A percentile compares a stretch with the other conserved stretches of the same genome.
Evolutionary conservation across 2,113 vertebrate genomes (phyloP).

Genomic region (Misgurnus mizolepis): DNA sequence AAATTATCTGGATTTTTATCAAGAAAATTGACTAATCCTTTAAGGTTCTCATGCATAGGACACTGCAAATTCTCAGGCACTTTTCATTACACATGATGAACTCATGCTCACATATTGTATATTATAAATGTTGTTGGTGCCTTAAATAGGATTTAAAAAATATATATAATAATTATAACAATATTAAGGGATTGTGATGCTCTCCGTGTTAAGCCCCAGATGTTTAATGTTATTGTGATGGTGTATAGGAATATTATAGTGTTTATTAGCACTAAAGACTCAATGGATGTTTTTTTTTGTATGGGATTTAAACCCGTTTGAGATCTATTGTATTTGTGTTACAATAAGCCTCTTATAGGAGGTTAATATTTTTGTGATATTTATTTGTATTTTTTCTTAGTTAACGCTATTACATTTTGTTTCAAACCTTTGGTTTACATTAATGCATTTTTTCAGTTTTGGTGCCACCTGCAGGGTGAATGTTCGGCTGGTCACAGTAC

Average conservation of each 20-base stretch:
- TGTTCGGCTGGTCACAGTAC: background rate
- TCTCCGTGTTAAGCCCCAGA: background rate
- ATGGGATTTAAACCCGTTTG: background rate
- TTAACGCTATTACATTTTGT: background rate
- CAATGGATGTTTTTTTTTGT: background rate
- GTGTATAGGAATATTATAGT: background rate
- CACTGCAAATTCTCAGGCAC: background rate
- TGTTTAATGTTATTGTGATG: background rate
- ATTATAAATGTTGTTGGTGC: background rate
- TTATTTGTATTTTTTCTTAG: constrained; percentile 42
- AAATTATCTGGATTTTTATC: too few relatives aligned
- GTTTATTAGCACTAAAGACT: too few relatives aligned
- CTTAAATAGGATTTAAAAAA: background rate
- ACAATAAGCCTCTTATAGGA: constrained; percentile 2
- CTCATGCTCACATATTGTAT: background rate
- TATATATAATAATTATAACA: too few relatives aligned
- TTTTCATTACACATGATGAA: background rate
- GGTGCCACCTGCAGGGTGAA: constrained; percentile 26
- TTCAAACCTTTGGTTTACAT: background rate
- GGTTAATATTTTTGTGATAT: constrained; percentile 41
- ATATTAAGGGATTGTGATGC: background rate
- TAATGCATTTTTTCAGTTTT: background rate
- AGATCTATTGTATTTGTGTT: background rate
- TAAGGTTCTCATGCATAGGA: too few relatives aligned
- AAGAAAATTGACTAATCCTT: too few relatives aligned